Evolutionary conservation across 2,888 invertebrate species (phyloP), one percentile per base, ranked within the genome.

Genomic region (Lypha dubia): DNA sequence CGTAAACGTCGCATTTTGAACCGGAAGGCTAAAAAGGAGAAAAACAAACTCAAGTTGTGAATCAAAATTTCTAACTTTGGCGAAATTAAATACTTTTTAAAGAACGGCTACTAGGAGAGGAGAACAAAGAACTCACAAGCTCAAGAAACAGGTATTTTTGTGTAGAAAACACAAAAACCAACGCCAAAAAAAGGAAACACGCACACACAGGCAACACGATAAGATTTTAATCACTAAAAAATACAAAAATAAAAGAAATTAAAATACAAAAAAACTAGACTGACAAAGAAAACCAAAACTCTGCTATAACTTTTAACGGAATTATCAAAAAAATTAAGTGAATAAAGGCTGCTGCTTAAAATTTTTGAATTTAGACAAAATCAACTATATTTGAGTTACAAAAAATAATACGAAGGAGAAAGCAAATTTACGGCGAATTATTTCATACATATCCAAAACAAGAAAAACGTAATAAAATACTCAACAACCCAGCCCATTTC

Each of bases 1-100:
- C 90, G 91, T 89, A 90, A 90, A 90, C 91, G 90, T 88, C 90
- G 88, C 88, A 89, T 86, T 87, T 86, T 87, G 88, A 90, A 88
- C 88, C 87, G 89, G 88, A 89, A 87, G 80, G 76, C 84, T 60
- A 84, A 87, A 86, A 77, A 83, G 70, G 62, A 79, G 86, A 83
- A 82, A 79, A 88, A 76, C 82, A 86, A 86, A 88, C 83, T 46
- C 65, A 73, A 73, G 85, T 80, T 65, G 76, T 73, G 80, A 88
- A 85, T 88, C 90, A 89, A 90, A 90, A 90, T 90, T 90, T 88
- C 89, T 89, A 89, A 89, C 89, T 90, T 90, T 90, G 90, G 90
- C 89, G 84, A 86, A 77, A 79, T 65, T 79, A 65, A 56, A 73
- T 51, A 79, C 49, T 79, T 65, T 65, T 58, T 22, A 49, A 49